These are phyloP conservation scores for Sinocyclocheilus maitianheensis DNA, from an alignment of 2,113 vertebrate genomes.

Conservation along the genomic window DNA sequence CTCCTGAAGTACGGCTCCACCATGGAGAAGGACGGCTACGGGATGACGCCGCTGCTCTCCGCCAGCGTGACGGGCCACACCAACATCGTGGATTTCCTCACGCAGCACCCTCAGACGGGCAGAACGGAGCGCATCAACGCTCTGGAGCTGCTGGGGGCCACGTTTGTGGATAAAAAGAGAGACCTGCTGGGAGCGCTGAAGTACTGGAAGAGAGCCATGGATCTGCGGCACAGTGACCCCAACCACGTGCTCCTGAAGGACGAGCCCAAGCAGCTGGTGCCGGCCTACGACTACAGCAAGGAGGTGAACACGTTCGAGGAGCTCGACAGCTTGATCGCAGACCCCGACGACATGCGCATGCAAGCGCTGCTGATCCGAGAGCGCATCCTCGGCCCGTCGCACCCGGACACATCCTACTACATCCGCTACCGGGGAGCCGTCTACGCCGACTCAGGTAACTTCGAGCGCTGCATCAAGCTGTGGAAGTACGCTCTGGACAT, in stretches of 20 bases:
- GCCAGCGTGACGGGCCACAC: constrained; percentile 98
- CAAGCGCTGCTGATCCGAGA: constrained; percentile 95
- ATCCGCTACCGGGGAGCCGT: constrained; percentile 96
- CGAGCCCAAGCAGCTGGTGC: constrained; percentile 88
- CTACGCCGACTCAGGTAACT: constrained; percentile 97
- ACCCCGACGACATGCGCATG: constrained; percentile 98
- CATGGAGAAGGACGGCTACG: constrained; percentile 97
- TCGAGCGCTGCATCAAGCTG: constrained; percentile 95
- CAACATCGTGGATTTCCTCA: constrained; percentile 96
- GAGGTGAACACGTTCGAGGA: constrained; percentile 91
- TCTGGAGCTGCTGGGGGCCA: constrained; percentile 93
- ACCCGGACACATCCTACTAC: constrained; percentile 98
- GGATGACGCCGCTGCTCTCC: constrained; percentile 96
- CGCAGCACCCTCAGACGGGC: constrained; percentile 87
- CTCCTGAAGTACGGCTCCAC: constrained; percentile 93
- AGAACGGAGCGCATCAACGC: constrained; percentile 89
- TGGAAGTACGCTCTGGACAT: constrained; percentile 99
- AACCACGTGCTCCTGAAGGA: constrained; percentile 86
- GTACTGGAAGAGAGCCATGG: constrained; percentile 98
- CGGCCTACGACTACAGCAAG: constrained; percentile 95
- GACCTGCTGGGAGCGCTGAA: constrained; percentile 95
- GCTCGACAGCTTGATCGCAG: constrained; percentile 93
- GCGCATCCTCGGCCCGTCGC: constrained; percentile 93
- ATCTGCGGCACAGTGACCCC: constrained; percentile 88
- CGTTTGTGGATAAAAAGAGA: constrained; percentile 97